Evolutionary conservation across 1,140 invertebrate genomes (phyloP).

Genomic region (Condylostylus longicornis): DNA sequence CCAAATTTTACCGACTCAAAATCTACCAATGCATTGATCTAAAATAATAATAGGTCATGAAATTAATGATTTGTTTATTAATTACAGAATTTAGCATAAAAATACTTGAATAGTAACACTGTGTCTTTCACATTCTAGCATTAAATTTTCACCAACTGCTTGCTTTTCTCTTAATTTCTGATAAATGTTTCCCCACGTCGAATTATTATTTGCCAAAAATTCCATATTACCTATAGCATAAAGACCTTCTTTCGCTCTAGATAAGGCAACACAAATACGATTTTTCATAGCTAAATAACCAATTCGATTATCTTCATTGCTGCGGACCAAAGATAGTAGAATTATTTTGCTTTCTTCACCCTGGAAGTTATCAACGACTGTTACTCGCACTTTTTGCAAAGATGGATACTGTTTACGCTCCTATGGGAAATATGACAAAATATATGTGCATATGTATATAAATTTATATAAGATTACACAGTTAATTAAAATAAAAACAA

Average conservation of each 20-base stretch:
- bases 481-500: not conserved
- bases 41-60: no score
- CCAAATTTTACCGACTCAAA: no score
- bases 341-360: slow-evolving; percentile 78
- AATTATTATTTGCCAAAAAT: slow-evolving; percentile 35
- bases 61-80: no score
- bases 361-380: slow-evolving; percentile 68
- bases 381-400: slow-evolving; percentile 39
- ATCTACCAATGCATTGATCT: no score
- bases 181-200: slow-evolving; percentile 38
- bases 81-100: no score
- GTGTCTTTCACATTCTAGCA: no score
- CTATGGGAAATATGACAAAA: slow-evolving; percentile 18
- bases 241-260: slow-evolving; percentile 56
- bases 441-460: not conserved
- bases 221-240: slow-evolving; percentile 52
- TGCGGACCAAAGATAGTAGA: slow-evolving; percentile 66
- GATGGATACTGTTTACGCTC: slow-evolving; percentile 23
- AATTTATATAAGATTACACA: not conserved
- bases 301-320: slow-evolving; percentile 48
- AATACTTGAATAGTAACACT: no score
- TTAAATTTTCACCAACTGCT: slow-evolving; percentile 16
- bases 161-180: slow-evolving; percentile 9
- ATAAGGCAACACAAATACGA: slow-evolving; percentile 70
- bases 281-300: slow-evolving; percentile 65